Evolutionary conservation across 2,797 vertebrate species (phyloP).

Genomic region (Periophthalmus magnuspinnatus): DNA sequence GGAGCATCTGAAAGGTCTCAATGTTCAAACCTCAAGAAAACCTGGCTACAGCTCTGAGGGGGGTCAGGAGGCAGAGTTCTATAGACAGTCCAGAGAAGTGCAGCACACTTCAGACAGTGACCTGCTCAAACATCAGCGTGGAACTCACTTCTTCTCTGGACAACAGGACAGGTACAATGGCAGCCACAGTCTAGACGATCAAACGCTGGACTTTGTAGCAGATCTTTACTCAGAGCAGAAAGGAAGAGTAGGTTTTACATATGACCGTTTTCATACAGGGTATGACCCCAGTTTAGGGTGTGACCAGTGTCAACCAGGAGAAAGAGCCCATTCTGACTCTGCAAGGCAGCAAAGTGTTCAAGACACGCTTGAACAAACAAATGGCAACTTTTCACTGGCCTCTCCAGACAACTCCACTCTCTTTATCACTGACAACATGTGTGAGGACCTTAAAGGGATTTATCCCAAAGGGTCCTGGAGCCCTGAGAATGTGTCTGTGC

Average conservation of each 20-base stretch:
- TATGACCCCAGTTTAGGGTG: constrained; percentile 64
- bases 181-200: constrained; percentile 45
- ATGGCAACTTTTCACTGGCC: constrained; percentile 53
- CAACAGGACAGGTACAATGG: constrained; percentile 16
- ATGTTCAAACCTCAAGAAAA: constrained; percentile 25
- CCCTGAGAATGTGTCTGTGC: constrained; percentile 39
- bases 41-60: constrained; percentile 65
- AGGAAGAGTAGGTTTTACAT: constrained; percentile 86
- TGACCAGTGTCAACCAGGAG: not conserved
- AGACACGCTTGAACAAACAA: constrained; percentile 68
- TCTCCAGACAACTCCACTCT: constrained; percentile 24
- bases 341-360: constrained; percentile 23
- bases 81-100: constrained; percentile 38
- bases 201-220: constrained; percentile 56
- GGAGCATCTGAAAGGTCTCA: constrained; percentile 26
- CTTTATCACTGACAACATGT: not conserved
- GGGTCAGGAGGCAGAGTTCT: constrained; percentile 39
- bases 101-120: constrained; percentile 41
- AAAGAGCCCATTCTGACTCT: constrained; percentile 2
- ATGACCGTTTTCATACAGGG: constrained; percentile 85
- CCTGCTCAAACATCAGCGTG: constrained; percentile 31
- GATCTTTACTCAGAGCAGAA: constrained; percentile 87
- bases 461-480: constrained; percentile 5
- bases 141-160: not conserved
- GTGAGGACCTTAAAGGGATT: constrained; percentile 28